phyloP scores from a whole-genome alignment of 1,140 invertebrate genomes.

The Lordiphosa mommai region DNA sequence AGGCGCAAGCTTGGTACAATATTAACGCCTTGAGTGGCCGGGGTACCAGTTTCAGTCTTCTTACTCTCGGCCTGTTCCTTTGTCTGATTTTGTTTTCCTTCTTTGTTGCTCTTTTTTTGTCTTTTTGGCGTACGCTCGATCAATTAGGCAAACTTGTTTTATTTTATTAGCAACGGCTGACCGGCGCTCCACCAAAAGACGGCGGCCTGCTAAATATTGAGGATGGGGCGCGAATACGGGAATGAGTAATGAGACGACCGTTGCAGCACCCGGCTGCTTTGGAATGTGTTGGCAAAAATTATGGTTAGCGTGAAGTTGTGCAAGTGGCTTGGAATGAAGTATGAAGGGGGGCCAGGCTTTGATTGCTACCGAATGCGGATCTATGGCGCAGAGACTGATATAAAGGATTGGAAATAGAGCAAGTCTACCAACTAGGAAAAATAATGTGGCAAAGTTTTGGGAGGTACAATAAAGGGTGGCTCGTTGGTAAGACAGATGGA shows the following conservation, averaged over 20 bases:
- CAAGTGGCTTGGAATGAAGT: constrained; percentile 29
- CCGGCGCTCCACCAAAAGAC: constrained; percentile 55
- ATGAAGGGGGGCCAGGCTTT: not conserved
- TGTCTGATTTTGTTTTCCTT: constrained; percentile 41
- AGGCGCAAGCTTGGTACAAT: constrained; percentile 49
- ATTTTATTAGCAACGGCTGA: constrained; percentile 72
- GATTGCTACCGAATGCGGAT: not conserved
- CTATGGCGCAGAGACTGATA: not conserved
- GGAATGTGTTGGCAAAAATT: constrained; percentile 71
- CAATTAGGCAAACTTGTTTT: constrained; percentile 80
- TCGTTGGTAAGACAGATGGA: too few relatives aligned
- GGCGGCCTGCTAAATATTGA: not conserved
- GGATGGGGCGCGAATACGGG: constrained; percentile 19
- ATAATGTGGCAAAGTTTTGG: too few relatives aligned
- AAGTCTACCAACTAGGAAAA: too few relatives aligned
- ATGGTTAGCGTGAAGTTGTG: constrained; percentile 45
- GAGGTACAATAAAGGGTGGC: too few relatives aligned
- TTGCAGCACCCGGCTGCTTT: constrained; percentile 41
- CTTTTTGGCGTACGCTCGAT: constrained; percentile 78
- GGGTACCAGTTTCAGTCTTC: constrained; percentile 8
- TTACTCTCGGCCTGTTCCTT: constrained; percentile 39
- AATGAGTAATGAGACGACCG: constrained; percentile 65
- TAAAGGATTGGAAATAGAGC: too few relatives aligned
- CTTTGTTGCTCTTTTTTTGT: constrained; percentile 16
- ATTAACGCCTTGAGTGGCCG: constrained; percentile 59